These are phyloP conservation scores for Neodiprion virginianus DNA, from an alignment of 1,140 invertebrate species.

Conservation along the genomic window DNA sequence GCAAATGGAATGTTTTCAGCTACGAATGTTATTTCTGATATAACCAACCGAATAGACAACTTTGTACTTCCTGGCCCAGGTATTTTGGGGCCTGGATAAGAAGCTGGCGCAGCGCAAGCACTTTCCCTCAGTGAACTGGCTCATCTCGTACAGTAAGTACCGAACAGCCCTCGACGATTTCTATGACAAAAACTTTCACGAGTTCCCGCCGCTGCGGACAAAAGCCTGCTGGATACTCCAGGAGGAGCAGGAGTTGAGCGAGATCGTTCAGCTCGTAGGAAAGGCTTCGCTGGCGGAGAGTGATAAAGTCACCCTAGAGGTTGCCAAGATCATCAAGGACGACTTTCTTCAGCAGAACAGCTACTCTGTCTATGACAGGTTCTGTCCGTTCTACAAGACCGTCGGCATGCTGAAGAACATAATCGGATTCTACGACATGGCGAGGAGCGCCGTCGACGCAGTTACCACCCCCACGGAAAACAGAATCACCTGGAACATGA, in stretches of 20 bases:
- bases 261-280: slow-evolving; percentile 89
- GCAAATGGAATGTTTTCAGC: too few relatives aligned
- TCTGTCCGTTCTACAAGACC: slow-evolving; percentile 86
- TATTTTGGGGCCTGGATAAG: slow-evolving; percentile 80
- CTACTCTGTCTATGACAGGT: slow-evolving; percentile 80
- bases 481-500: slow-evolving; percentile 79
- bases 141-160: slow-evolving; percentile 85
- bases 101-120: slow-evolving; percentile 79
- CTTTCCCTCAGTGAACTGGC: slow-evolving; percentile 79
- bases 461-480: slow-evolving; percentile 79
- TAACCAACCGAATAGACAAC: too few relatives aligned
- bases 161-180: slow-evolving; percentile 79
- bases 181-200: slow-evolving; percentile 80
- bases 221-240: slow-evolving; percentile 77
- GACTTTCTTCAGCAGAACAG: slow-evolving; percentile 83
- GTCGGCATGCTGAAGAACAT: slow-evolving; percentile 83
- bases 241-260: slow-evolving; percentile 86
- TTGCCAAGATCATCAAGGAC: slow-evolving; percentile 79
- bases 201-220: slow-evolving; percentile 72
- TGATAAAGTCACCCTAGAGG: slow-evolving; percentile 82
- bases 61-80: slow-evolving; percentile 31
- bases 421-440: slow-evolving; percentile 79
- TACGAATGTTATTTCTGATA: too few relatives aligned
- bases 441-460: slow-evolving; percentile 73
- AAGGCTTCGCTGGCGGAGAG: slow-evolving; percentile 81